These are phyloP conservation scores for Probosciger aterrimus DNA, from an alignment of 2,113 vertebrate genomes.

Conservation along the genomic window DNA sequence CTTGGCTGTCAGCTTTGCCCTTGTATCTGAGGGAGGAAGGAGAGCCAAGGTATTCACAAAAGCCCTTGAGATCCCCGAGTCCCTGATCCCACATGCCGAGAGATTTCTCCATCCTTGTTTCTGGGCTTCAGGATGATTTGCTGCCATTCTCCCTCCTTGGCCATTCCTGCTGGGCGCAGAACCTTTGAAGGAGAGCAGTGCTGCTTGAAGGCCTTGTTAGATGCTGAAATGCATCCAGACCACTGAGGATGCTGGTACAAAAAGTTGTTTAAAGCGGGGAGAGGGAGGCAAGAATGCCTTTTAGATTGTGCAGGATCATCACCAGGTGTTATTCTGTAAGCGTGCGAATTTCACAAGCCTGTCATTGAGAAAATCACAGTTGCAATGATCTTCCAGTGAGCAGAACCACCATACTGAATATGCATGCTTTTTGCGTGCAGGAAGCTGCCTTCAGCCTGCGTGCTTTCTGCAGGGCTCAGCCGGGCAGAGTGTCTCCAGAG, in stretches of 20 bases:
- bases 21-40: fast-evolving
- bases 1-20: background rate
- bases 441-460: background rate
- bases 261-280: background rate
- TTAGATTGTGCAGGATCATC: background rate
- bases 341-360: background rate
- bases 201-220: background rate
- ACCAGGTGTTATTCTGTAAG: background rate
- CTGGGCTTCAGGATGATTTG: background rate
- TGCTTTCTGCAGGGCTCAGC: background rate
- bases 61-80: background rate
- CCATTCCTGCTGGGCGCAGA: background rate
- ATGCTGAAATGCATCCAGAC: background rate
- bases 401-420: background rate
- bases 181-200: background rate
- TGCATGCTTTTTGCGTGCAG: background rate
- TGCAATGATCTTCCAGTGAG: background rate
- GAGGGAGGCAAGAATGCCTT: background rate
- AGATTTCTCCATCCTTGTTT: background rate
- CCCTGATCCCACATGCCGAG: background rate
- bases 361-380: background rate
- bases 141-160: background rate
- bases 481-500: background rate
- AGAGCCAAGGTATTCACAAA: background rate
- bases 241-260: background rate